phyloP scores from a whole-genome alignment of 2,888 invertebrate species.

The Lasioglossum malachurum region DNA sequence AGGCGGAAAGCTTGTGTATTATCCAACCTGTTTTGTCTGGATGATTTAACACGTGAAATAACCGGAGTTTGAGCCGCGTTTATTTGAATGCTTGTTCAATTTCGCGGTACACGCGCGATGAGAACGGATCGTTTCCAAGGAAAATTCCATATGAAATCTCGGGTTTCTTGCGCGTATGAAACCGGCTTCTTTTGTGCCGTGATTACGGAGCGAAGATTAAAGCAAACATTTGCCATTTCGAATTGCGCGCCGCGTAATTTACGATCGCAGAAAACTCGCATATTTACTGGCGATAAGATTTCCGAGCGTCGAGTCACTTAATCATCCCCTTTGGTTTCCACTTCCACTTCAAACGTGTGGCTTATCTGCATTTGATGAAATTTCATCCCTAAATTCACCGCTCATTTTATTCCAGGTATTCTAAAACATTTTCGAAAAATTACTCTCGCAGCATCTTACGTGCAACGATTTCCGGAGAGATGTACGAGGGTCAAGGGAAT shows the following conservation, averaged over 20 bases:
- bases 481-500: background rate
- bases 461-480: background rate
- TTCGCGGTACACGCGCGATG: conserved; percentile 15
- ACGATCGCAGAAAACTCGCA: background rate
- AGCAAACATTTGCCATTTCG: background rate
- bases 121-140: background rate
- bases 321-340: background rate
- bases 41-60: conserved; percentile 29
- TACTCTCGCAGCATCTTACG: background rate
- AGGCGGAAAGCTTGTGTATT: conserved; percentile 8
- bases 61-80: conserved; percentile 11
- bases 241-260: background rate
- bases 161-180: conserved; percentile 3
- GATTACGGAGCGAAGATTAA: background rate
- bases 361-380: background rate
- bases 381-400: background rate
- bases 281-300: background rate
- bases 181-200: conserved; percentile 11
- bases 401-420: no score
- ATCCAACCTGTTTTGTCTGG: background rate
- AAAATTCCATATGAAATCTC: conserved; percentile 13
- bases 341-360: background rate
- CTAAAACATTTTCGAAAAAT: background rate
- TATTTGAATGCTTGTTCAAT: conserved; percentile 25
- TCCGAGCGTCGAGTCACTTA: background rate